Evolutionary conservation across 2,797 vertebrate genomes (phyloP).

Genomic region (Thripadectes ignobilis): DNA sequence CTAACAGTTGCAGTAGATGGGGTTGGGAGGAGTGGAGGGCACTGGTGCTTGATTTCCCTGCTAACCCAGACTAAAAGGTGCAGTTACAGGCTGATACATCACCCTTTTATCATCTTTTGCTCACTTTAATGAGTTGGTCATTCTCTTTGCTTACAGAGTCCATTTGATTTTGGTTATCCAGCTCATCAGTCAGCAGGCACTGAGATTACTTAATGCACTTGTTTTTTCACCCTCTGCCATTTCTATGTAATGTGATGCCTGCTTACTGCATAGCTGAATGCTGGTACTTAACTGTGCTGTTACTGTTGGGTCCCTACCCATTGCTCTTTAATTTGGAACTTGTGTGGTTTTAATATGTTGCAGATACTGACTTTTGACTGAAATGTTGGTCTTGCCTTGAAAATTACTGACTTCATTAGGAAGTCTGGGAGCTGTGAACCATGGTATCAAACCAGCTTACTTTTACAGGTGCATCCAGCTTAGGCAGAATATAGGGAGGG

Average conservation of each 20-base stretch:
- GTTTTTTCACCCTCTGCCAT: neutral
- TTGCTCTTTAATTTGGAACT: neutral
- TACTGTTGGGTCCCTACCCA: neutral
- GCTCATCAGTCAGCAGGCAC: neutral
- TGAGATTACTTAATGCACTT: slow-evolving; percentile 4
- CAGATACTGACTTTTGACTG: neutral
- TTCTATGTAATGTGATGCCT: slow-evolving; percentile 8
- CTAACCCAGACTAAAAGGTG: neutral
- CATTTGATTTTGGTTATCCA: slow-evolving; percentile 39
- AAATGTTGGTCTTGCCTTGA: neutral
- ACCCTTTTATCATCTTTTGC: neutral
- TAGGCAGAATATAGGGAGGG: neutral
- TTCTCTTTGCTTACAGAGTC: neutral
- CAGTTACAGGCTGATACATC: neutral
- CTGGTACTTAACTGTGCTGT: neutral
- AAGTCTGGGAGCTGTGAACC: neutral
- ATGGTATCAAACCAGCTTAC: neutral
- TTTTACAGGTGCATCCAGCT: neutral
- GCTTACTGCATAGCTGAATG: neutral
- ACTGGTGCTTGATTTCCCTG: neutral
- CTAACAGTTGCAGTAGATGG: neutral
- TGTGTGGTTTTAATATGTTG: neutral
- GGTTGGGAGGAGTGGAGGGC: neutral
- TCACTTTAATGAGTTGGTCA: neutral
- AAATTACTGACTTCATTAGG: neutral